Conservation (phyloP, 2,888 invertebrate genomes). For the Drosophila lacicola region DNA sequence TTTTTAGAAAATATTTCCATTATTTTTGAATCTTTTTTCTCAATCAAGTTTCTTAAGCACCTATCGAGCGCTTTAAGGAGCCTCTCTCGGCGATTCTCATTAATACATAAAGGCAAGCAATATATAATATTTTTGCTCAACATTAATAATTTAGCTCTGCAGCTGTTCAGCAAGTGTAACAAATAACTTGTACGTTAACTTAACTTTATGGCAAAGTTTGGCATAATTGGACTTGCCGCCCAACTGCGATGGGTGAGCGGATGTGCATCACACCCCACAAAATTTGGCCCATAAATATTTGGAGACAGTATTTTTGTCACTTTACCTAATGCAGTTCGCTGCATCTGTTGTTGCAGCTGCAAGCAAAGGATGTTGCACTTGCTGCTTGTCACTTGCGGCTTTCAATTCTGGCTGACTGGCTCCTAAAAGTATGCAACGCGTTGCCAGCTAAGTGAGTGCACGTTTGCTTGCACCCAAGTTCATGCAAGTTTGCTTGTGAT, state of each 20-base stretch:
- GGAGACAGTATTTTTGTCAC: conserved; percentile 57
- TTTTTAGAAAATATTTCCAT: no score
- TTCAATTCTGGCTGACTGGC: conserved; percentile 27
- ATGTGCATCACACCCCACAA: background rate
- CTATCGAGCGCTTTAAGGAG: background rate
- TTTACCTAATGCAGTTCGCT: conserved; percentile 47
- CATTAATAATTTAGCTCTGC: background rate
- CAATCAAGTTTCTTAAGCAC: no score
- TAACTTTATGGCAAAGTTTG: conserved; percentile 33
- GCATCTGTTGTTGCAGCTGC: conserved; percentile 10
- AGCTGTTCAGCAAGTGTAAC: conserved; percentile 19
- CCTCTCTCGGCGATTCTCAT: conserved; percentile 11
- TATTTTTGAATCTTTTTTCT: no score
- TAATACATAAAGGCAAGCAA: background rate
- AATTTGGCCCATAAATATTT: conserved; percentile 57
- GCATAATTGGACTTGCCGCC: conserved; percentile 18
- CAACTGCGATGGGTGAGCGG: conserved; percentile 13
- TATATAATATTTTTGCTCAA: background rate
- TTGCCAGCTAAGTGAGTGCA: conserved; percentile 33
- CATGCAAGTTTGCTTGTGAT: conserved; percentile 13
- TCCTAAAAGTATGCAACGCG: conserved; percentile 15
- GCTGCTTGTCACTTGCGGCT: conserved; percentile 45
- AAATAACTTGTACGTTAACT: conserved; percentile 16
- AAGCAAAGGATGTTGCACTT: conserved; percentile 11
- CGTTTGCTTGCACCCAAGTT: conserved; percentile 17